A percentile compares a stretch with the other conserved stretches of the same genome.
Conservation (phyloP, 2,888 invertebrate genomes). For the Leptothorax acervorum region DNA sequence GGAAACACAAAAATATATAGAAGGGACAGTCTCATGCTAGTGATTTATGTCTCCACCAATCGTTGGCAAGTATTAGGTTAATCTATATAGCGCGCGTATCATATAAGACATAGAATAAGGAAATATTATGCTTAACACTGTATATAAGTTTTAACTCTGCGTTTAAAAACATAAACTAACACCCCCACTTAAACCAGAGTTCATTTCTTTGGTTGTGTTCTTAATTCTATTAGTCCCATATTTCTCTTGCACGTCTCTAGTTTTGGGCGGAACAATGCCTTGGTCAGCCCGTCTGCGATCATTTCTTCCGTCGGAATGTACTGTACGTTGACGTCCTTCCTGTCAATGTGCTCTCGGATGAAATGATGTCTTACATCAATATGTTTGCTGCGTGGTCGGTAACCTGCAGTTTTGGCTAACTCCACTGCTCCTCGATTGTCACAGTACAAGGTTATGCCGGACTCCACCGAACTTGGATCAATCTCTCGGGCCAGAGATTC, state of each 20-base stretch:
- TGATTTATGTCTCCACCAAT: too few relatives aligned
- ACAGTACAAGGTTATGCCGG: neutral
- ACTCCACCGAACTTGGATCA: neutral
- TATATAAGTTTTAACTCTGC: too few relatives aligned
- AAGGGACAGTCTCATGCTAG: too few relatives aligned
- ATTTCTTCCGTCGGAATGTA: neutral
- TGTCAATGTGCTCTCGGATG: neutral
- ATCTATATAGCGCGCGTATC: too few relatives aligned
- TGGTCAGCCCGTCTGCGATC: neutral
- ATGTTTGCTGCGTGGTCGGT: neutral
- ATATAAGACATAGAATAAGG: too few relatives aligned
- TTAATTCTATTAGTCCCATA: neutral
- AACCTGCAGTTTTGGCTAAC: neutral
- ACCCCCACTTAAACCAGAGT: too few relatives aligned
- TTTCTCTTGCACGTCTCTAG: neutral
- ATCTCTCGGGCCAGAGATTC: neutral
- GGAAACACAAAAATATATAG: too few relatives aligned
- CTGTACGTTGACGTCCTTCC: neutral
- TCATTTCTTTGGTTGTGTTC: too few relatives aligned
- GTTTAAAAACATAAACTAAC: too few relatives aligned
- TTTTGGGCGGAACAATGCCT: neutral
- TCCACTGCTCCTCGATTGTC: constrained; percentile 4
- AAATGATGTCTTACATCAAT: neutral
- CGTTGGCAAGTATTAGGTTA: too few relatives aligned
- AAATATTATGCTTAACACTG: too few relatives aligned